Evolutionary conservation across 1,140 invertebrate genomes (phyloP).

Genomic region (Trichonephila clavata): DNA sequence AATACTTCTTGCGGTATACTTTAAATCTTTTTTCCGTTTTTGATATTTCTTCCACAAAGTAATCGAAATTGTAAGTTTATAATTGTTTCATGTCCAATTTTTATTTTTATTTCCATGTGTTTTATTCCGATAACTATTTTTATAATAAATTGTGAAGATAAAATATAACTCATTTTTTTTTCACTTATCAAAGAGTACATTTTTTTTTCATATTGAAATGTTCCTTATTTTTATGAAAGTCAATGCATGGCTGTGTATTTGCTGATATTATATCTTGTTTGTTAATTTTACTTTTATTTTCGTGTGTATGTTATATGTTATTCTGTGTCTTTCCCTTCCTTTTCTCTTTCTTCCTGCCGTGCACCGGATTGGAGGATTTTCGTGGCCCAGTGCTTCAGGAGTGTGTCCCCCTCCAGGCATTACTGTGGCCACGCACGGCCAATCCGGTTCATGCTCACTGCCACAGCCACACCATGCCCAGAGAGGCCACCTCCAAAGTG

Average conservation of each 20-base stretch:
- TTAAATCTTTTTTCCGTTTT: no score
- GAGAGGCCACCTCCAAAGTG: slow-evolving; percentile 75
- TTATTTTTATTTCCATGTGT: no score
- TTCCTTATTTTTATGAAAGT: neutral
- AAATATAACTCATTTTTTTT: no score
- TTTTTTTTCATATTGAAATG: neutral
- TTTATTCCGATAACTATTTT: no score
- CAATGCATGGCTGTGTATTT: slow-evolving; percentile 2
- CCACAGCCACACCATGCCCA: slow-evolving; percentile 77
- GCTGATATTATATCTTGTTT: neutral
- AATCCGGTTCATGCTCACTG: slow-evolving; percentile 75
- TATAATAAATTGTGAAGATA: no score
- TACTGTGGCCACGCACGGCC: slow-evolving; percentile 75
- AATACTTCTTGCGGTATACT: no score
- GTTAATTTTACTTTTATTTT: neutral
- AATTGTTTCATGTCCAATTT: no score
- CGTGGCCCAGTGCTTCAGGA: slow-evolving; percentile 70
- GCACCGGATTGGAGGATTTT: slow-evolving; percentile 75
- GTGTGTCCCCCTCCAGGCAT: slow-evolving; percentile 69
- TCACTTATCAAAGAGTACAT: no score
- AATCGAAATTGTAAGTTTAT: no score
- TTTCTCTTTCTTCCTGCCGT: slow-evolving; percentile 75
- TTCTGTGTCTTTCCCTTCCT: slow-evolving; percentile 64
- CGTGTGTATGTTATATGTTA: slow-evolving; percentile 32
- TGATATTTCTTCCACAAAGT: no score